These are phyloP conservation scores for Trinorchestia longiramus DNA, from an alignment of 1,140 invertebrate genomes.

Conservation along the genomic window DNA sequence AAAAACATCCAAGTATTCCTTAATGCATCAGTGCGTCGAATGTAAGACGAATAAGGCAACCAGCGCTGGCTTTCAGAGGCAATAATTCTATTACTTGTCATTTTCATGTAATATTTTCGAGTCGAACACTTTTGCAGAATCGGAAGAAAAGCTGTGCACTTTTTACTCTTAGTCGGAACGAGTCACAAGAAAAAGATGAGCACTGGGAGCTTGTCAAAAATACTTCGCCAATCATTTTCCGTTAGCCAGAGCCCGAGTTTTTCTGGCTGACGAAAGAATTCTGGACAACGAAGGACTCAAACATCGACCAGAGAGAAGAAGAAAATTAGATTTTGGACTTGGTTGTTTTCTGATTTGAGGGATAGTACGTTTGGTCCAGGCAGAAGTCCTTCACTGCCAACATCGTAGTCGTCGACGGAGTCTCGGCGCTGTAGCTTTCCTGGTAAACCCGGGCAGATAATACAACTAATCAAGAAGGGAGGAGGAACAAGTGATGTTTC, in stretches of 20 bases:
- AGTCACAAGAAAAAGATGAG: slow-evolving; percentile 34
- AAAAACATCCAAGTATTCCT: background rate
- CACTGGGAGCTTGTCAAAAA: slow-evolving; percentile 13
- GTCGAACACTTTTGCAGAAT: background rate
- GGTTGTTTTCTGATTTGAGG: slow-evolving; percentile 18
- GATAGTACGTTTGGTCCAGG: background rate
- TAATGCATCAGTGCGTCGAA: background rate
- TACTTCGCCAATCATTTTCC: slow-evolving; percentile 46
- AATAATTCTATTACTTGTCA: slow-evolving; percentile 26
- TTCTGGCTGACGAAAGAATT: slow-evolving; percentile 26
- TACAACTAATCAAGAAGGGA: background rate
- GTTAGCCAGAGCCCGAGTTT: slow-evolving; percentile 19
- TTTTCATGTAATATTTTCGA: slow-evolving; percentile 41
- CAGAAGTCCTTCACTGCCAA: background rate
- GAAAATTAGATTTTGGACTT: slow-evolving; percentile 43
- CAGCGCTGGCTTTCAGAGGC: background rate
- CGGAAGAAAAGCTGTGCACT: background rate
- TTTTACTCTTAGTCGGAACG: slow-evolving; percentile 5
- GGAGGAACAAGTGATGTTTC: too few species aligned
- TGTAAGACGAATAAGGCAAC: background rate
- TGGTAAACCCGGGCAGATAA: background rate
- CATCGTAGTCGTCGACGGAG: background rate
- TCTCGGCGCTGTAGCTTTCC: background rate
- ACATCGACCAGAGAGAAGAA: slow-evolving; percentile 30
- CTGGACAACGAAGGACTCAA: slow-evolving; percentile 8